A percentile compares a stretch with the other conserved stretches of the same genome.
These are phyloP conservation scores for Archivesica marissinica DNA, from an alignment of 1,140 invertebrate genomes.

Conservation along the genomic window DNA sequence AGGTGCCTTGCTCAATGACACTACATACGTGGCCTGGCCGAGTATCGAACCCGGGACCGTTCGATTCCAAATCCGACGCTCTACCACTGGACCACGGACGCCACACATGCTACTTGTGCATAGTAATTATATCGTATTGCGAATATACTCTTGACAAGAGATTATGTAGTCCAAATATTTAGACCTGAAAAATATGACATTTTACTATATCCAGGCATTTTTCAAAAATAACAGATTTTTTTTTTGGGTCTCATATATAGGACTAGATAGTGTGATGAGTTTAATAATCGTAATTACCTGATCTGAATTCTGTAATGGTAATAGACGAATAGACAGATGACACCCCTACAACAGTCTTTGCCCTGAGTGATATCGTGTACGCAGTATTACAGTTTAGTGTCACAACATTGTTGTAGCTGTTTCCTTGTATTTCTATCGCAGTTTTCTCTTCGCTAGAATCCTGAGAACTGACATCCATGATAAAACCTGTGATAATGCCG, in stretches of 20 bases:
- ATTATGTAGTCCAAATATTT: too few species aligned
- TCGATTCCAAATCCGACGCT: too few species aligned
- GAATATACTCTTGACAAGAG: too few species aligned
- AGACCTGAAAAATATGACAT: too few species aligned
- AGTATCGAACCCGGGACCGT: too few species aligned
- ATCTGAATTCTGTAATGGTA: not conserved
- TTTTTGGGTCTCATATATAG: not conserved
- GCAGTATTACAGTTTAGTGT: not conserved
- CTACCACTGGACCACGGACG: too few species aligned
- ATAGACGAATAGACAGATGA: not conserved
- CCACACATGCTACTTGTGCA: too few species aligned
- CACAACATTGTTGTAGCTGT: not conserved
- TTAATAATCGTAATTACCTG: not conserved
- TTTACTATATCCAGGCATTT: too few species aligned
- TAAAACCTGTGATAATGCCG: not conserved
- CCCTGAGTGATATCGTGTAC: not conserved
- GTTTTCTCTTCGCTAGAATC: not conserved
- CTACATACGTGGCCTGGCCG: too few species aligned
- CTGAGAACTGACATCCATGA: not conserved
- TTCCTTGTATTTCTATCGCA: not conserved
- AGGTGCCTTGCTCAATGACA: too few species aligned
- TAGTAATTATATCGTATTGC: too few species aligned
- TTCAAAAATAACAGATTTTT: too few species aligned
- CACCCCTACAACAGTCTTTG: not conserved
- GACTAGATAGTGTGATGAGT: not conserved